Base-by-base conservation (phyloP, 2,888 invertebrate species). In the Phrixothrix hirtus region DNA sequence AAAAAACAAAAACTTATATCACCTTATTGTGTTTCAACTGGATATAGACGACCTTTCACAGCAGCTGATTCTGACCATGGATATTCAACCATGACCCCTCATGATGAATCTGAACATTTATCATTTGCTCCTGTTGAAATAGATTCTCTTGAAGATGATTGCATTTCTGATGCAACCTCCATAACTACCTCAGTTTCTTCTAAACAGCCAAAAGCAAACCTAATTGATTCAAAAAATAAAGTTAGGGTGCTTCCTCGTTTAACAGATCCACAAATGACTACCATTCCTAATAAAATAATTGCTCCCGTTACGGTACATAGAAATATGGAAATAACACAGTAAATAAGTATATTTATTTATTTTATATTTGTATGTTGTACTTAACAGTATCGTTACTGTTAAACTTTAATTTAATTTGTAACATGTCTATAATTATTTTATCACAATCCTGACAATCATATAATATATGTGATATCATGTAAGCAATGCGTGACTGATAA, bases 51-150 rank as follows among this genome's bases (percentile, higher is more conserved):
- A 17, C 85, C 89, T 2, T 84, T 86, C 34, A 83, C 87, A 0
- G 86, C 88, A 0, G 87, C 86, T 32, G 88, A 88, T 63, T 93
- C 92, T n/a, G 95, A 95, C 77, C 93, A 95, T 70, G 95, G 95
- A 1, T 95, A 95, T 75, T 93, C 92, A 1, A 93, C 93, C 0
- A 93, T 93, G 93, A 93, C 92, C 1, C 92, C 91, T 1, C 92
- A 92, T 64, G 92, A 93, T 68, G 92, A 92, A 69, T 90, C 89
- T 1, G 92, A 92, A 70, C 88, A 89, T 62, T 84, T 89, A 59
- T 88, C 87, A 5, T 87, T 89, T 62, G 88, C 86, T 12, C 79
- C 85, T 5, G 82, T 84, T 36, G 87, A 86, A 64, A 83, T 86
- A 17, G 74, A 86, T 53, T 74, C 79, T 43, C 73, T 78, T 37